Conservation (phyloP, 2,113 vertebrate species). For the Ancistrus triradiatus region DNA sequence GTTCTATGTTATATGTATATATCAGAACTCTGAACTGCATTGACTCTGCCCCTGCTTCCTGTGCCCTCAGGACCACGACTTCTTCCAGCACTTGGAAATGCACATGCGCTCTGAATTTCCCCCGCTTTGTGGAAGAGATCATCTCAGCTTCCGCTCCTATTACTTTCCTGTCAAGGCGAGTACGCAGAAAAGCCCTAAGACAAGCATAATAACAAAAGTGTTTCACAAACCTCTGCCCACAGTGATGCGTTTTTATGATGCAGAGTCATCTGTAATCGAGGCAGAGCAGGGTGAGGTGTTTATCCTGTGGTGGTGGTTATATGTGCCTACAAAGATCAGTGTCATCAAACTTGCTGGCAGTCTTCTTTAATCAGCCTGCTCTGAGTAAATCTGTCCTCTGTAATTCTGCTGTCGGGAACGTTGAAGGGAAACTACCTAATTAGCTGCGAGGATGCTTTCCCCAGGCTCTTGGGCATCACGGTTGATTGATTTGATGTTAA, state of each 20-base stretch:
- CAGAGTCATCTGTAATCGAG: neutral
- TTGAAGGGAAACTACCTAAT: neutral
- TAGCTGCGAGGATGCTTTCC: no score
- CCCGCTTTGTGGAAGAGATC: conserved; percentile 91
- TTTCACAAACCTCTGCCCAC: neutral
- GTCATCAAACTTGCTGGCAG: neutral
- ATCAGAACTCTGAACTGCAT: no score
- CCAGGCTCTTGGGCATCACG: no score
- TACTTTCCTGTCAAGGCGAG: conserved; percentile 97
- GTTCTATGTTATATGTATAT: no score
- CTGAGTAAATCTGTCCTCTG: neutral
- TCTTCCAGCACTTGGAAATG: conserved; percentile 99
- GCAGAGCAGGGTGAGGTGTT: neutral
- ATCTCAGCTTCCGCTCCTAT: conserved; percentile 97
- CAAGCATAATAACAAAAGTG: neutral
- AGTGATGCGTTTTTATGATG: neutral
- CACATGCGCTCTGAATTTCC: conserved; percentile 95
- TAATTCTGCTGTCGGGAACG: neutral
- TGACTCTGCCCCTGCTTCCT: neutral
- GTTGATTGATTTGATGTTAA: no score
- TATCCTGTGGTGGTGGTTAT: neutral
- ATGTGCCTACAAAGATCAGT: neutral
- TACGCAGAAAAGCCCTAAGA: neutral
- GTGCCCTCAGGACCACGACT: conserved; percentile 86
- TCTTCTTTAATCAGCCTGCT: neutral